Evolutionary conservation across 2,797 vertebrate species (phyloP).

Genomic region (Megaceryle alcyon): DNA sequence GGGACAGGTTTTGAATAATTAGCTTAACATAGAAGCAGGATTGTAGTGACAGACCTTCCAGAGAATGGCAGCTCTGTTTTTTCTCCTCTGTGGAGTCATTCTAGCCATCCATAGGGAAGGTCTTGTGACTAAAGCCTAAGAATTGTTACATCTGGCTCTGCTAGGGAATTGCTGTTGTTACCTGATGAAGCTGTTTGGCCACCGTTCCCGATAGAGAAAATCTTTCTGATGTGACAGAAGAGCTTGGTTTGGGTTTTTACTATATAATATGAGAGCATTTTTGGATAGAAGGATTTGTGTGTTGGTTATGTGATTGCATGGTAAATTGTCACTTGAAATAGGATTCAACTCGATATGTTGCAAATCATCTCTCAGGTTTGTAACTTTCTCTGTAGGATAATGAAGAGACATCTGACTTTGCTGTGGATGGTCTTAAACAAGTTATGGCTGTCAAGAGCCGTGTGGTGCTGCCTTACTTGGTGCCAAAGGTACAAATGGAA

Average conservation of each 20-base stretch:
- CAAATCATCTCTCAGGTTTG: neutral
- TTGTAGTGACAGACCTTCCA: neutral
- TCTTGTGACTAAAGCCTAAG: neutral
- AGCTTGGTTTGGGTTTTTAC: neutral
- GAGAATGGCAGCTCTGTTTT: neutral
- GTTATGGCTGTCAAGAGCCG: constrained; percentile 99
- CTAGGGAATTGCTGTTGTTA: neutral
- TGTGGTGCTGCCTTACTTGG: constrained; percentile 95
- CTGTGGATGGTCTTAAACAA: constrained; percentile 96
- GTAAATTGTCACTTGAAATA: neutral
- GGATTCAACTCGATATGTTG: neutral
- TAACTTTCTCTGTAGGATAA: constrained; percentile 82
- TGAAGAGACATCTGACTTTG: constrained; percentile 89
- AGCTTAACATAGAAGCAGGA: neutral
- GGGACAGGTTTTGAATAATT: constrained; percentile 10
- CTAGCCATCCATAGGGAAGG: neutral
- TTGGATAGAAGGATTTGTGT: neutral
- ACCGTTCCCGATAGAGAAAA: neutral
- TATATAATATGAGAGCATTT: neutral
- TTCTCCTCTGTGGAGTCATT: neutral
- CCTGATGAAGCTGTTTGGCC: neutral
- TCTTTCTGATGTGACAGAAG: neutral
- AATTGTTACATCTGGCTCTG: neutral
- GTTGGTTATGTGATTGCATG: neutral
- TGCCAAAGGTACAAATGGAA: constrained; percentile 88